Evolutionary conservation across 1,140 invertebrate species (phyloP).

Genomic region (Penaeus japonicus): DNA sequence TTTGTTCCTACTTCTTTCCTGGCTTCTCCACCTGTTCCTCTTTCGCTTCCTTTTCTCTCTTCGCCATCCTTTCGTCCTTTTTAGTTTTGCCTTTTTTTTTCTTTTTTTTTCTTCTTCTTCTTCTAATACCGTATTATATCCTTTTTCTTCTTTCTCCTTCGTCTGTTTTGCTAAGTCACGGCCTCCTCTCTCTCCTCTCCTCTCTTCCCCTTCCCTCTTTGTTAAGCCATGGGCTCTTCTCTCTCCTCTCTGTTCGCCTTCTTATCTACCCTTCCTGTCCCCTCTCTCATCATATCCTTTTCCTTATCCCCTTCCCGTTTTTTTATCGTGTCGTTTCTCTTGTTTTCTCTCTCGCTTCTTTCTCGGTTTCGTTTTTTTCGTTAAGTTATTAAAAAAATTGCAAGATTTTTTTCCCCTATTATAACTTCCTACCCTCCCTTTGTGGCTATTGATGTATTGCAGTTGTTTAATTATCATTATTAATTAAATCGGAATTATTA

Average conservation of each 20-base stretch:
- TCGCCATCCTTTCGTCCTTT: background rate
- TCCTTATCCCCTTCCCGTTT: background rate
- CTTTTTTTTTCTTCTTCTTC: background rate
- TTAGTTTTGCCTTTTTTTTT: background rate
- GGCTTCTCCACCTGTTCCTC: background rate
- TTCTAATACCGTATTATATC: background rate
- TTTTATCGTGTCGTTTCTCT: background rate
- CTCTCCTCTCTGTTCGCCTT: background rate
- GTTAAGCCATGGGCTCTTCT: background rate
- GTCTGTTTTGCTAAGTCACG: background rate
- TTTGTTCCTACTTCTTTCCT: background rate
- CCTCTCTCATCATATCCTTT: background rate
- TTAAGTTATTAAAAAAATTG: background rate
- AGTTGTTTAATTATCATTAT: no score
- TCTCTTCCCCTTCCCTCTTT: background rate
- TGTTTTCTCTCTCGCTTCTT: slow-evolving; percentile 9
- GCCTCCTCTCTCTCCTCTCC: background rate
- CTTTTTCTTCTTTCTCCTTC: background rate
- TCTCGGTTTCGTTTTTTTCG: background rate
- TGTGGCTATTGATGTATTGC: no score
- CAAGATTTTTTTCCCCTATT: background rate
- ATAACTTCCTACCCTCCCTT: background rate
- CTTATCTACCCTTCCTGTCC: background rate
- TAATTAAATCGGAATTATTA: no score
- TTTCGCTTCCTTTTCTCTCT: background rate